Evolutionary conservation across 2,113 vertebrate genomes (phyloP).

Genomic region (Speoplatyrhinus poulsoni): DNA sequence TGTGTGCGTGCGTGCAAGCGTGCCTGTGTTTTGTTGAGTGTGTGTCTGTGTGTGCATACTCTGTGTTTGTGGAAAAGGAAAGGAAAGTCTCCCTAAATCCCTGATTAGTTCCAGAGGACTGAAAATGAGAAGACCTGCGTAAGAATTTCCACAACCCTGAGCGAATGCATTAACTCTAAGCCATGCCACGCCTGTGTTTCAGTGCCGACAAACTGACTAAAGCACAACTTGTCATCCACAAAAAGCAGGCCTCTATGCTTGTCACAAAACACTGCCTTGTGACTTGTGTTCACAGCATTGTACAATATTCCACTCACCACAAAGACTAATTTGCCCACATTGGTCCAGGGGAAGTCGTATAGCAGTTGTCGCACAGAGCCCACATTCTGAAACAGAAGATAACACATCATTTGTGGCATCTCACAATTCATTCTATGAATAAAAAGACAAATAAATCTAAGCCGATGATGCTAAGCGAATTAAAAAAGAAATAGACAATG

Average conservation of each 20-base stretch:
- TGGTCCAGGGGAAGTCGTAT: slow-evolving; percentile 98
- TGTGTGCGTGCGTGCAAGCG: neutral
- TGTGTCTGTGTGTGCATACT: slow-evolving; percentile 1
- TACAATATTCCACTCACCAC: slow-evolving; percentile 85
- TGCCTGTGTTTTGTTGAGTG: neutral
- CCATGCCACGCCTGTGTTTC: slow-evolving; percentile 7
- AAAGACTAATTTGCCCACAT: slow-evolving; percentile 96
- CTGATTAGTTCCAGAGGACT: slow-evolving; percentile 66
- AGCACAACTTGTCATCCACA: neutral
- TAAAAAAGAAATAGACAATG: too few relatives aligned
- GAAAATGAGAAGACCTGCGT: slow-evolving; percentile 33
- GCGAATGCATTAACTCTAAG: slow-evolving; percentile 30
- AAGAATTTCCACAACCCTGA: slow-evolving; percentile 42
- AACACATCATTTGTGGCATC: neutral
- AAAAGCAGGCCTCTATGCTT: slow-evolving; percentile 2
- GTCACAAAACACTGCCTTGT: neutral
- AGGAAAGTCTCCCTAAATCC: slow-evolving; percentile 53
- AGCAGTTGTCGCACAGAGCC: slow-evolving; percentile 90
- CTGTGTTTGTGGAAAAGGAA: neutral
- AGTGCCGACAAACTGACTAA: neutral
- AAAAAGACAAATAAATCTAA: neutral
- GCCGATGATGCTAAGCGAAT: too few relatives aligned
- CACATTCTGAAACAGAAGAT: slow-evolving; percentile 79
- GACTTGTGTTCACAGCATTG: neutral
- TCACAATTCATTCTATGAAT: neutral